These are phyloP conservation scores for Actinia tenebrosa DNA, from an alignment of 64 coral and sea anemone species.

Conservation along the genomic window DNA sequence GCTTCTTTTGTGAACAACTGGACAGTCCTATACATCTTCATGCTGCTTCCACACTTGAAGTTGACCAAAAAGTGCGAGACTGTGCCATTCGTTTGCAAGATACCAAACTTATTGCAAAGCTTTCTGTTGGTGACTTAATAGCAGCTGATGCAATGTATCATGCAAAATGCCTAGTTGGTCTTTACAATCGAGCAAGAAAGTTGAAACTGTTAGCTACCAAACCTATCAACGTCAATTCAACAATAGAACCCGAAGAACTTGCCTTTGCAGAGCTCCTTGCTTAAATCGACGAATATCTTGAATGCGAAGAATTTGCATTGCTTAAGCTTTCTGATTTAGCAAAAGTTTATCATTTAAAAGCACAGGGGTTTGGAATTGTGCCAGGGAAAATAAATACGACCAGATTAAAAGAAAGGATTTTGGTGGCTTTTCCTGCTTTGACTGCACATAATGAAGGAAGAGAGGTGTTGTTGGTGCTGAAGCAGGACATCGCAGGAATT, in stretches of 20 bases:
- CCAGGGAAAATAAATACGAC: conserved; percentile 23
- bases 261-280: conserved; percentile 63
- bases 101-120: conserved; percentile 46
- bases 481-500: conserved; percentile 30
- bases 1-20: conserved; percentile 17
- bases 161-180: conserved; percentile 48
- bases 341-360: conserved; percentile 10
- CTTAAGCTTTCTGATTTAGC: conserved; percentile 47
- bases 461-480: conserved; percentile 10
- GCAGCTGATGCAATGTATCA: conserved; percentile 42
- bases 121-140: conserved; percentile 37
- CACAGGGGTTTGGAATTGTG: conserved; percentile 10
- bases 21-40: conserved; percentile 23
- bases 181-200: conserved; percentile 43
- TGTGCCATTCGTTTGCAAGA: conserved; percentile 44
- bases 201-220: conserved; percentile 18
- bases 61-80: conserved; percentile 47
- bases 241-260: conserved; percentile 31
- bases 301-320: conserved; percentile 32
- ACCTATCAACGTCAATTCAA: conserved; percentile 12
- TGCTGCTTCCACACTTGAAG: conserved; percentile 30
- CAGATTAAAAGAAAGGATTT: conserved; percentile 30
- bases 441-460: conserved; percentile 34
- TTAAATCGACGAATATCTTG: conserved; percentile 51
- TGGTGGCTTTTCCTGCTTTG: conserved; percentile 30